Evolutionary conservation across 2,113 vertebrate genomes (phyloP), one percentile per base, ranked within the genome.

Genomic region (Tenebrosternarchus preto): DNA sequence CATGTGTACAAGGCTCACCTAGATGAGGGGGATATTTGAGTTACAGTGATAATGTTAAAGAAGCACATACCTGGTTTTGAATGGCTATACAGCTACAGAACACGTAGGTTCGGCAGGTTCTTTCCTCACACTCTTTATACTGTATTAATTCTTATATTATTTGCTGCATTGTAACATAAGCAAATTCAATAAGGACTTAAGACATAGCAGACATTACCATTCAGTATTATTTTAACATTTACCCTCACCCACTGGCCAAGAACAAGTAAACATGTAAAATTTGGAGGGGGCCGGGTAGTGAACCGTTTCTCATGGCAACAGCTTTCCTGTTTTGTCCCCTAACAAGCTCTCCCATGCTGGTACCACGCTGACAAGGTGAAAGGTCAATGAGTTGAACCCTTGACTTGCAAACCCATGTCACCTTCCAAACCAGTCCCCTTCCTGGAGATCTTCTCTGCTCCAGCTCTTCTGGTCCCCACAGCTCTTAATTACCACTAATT

Each of bases 401-500:
- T 31, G 27, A 74, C 69, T 63, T 33, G 67, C 24, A 39, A 22
- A 68, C 50, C 53, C 60, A 19, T 5, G 55, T 87, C 75, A 87
- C 85, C 84, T 76, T 36, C 84, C 73, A n/a, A 81, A 82, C 82
- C 46, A 60, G 69, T n/a, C 43, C 71, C 63, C 77, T 20, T 69
- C 56, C 73, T 36, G 57, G 78, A 57, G 71, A 72, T 70, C 70
- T 80, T 68, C 81, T 80, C 76, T 87, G 87, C 88, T 87, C 82
- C 83, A 60, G 73, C 59, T 92, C 90, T 86, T 85, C 75, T 89
- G 87, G 86, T 89, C 88, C 88, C 90, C 89, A 80, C 85, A 39
- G 69, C 87, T 90, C 84, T 92, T 93, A 93, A 92, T 92, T 92
- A 93, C 88, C 83, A 81, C 88, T 93, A 92, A 93, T 93, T 91